A percentile compares a stretch with the other conserved stretches of the same genome.
phyloP scores from a whole-genome alignment of 1,140 invertebrate genomes.

The Temnothorax curvispinosus region DNA sequence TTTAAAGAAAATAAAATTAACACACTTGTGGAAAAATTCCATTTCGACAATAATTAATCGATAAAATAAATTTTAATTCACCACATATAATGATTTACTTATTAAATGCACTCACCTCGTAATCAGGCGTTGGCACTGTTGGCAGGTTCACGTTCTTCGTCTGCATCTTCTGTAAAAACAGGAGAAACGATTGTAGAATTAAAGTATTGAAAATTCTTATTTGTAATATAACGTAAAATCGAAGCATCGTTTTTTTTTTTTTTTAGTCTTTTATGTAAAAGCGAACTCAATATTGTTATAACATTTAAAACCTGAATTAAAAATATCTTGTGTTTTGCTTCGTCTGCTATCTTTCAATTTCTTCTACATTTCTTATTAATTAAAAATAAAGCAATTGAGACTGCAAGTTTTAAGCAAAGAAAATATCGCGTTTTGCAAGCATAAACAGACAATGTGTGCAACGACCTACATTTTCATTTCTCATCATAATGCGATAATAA shows the following conservation, averaged over 20 bases:
- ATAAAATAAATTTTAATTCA: background rate
- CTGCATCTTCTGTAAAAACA: slow-evolving; percentile 72
- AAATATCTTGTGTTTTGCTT: background rate
- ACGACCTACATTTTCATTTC: slow-evolving; percentile 1
- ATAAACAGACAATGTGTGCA: background rate
- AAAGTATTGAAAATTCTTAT: background rate
- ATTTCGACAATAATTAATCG: background rate
- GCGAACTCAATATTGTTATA: background rate
- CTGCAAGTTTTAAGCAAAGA: background rate
- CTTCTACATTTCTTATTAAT: background rate
- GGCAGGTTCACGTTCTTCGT: slow-evolving; percentile 75
- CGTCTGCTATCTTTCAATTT: background rate
- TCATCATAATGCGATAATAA: background rate
- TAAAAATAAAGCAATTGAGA: background rate
- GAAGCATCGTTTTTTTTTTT: background rate
- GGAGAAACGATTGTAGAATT: background rate
- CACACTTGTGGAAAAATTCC: background rate
- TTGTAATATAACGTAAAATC: background rate
- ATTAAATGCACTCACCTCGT: slow-evolving; percentile 67
- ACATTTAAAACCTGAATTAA: background rate
- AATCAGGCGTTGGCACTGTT: background rate
- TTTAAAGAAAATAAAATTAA: background rate
- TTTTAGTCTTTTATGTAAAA: background rate
- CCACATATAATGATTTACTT: background rate
- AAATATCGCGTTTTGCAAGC: background rate